phyloP scores from a whole-genome alignment of 2,888 invertebrate genomes.

The Eupithecia pulchellata region DNA sequence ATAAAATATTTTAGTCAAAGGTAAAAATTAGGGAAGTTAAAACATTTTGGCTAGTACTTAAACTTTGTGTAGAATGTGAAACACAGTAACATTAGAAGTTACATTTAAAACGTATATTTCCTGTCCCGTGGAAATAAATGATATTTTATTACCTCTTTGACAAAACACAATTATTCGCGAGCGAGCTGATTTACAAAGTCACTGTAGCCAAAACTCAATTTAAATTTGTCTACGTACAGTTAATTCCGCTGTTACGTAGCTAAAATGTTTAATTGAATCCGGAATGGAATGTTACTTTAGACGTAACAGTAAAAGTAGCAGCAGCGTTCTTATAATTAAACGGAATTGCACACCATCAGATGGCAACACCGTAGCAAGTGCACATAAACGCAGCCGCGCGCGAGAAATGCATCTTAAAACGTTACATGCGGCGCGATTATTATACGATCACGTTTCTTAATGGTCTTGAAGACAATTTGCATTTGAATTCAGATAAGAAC shows the following conservation, averaged over 20 bases:
- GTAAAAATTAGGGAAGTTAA: background rate
- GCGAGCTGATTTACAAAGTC: constrained; percentile 65
- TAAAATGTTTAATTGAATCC: constrained; percentile 66
- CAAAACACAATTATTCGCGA: constrained; percentile 73
- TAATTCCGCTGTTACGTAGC: constrained; percentile 55
- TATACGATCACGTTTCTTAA: constrained; percentile 8
- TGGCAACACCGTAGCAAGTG: constrained; percentile 22
- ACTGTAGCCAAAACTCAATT: constrained; percentile 76
- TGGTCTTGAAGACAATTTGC: constrained; percentile 10
- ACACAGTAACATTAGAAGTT: background rate
- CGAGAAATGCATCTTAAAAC: constrained; percentile 10
- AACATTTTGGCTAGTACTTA: background rate
- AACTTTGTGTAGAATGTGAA: background rate
- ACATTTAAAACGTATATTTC: background rate
- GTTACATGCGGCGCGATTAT: constrained; percentile 6
- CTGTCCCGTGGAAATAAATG: background rate
- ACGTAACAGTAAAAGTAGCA: constrained; percentile 41
- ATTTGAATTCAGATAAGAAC: constrained; percentile 14
- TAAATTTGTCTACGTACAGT: constrained; percentile 70
- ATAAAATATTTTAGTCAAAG: background rate
- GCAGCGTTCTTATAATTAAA: constrained; percentile 39
- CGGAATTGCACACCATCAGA: constrained; percentile 30
- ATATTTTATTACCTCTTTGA: constrained; percentile 14
- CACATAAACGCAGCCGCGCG: constrained; percentile 14
- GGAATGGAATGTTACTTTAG: constrained; percentile 55